Percentiles rank a stretch among this genome's conserved stretches.
Conservation (phyloP, 2,888 invertebrate genomes). For the Lasioglossum villosulum region DNA sequence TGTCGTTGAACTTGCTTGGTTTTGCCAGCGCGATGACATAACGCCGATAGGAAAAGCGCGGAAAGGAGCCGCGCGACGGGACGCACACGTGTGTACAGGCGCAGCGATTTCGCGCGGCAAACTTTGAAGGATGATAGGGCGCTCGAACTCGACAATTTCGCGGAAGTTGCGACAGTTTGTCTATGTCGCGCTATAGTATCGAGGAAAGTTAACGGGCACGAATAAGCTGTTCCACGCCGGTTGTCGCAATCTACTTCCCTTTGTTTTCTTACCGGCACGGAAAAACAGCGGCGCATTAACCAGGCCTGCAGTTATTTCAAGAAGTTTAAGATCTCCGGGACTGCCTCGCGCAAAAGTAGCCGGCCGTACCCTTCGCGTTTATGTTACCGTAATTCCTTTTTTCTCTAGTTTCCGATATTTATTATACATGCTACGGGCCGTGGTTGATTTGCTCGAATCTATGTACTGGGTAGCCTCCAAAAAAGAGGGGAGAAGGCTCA, state of each 20-base stretch:
- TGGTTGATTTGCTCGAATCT: conserved; percentile 14
- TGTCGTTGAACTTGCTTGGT: conserved; percentile 51
- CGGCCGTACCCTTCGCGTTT: conserved; percentile 11
- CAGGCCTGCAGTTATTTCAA: conserved; percentile 54
- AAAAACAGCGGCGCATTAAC: conserved; percentile 66
- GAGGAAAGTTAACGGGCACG: conserved; percentile 69
- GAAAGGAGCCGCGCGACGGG: conserved; percentile 9
- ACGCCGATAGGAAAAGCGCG: conserved; percentile 34
- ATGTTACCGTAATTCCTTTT: conserved; percentile 33
- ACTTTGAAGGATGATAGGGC: conserved; percentile 70
- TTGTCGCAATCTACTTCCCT: conserved; percentile 52
- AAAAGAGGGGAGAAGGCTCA: too few relatives aligned
- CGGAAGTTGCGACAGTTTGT: conserved; percentile 73
- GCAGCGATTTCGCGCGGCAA: conserved; percentile 48
- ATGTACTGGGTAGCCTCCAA: background rate
- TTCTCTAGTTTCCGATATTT: conserved; percentile 40
- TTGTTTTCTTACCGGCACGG: conserved; percentile 48
- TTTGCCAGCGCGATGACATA: conserved; percentile 26
- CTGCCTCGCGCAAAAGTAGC: conserved; percentile 32
- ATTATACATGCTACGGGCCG: background rate
- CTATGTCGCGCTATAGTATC: conserved; percentile 67
- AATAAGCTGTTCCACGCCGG: conserved; percentile 68
- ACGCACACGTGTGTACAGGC: background rate
- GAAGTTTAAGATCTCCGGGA: conserved; percentile 57
- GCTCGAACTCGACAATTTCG: conserved; percentile 69